These are phyloP conservation scores for Centrocercus urophasianus DNA, from an alignment of 2,113 vertebrate species.

Conservation along the genomic window DNA sequence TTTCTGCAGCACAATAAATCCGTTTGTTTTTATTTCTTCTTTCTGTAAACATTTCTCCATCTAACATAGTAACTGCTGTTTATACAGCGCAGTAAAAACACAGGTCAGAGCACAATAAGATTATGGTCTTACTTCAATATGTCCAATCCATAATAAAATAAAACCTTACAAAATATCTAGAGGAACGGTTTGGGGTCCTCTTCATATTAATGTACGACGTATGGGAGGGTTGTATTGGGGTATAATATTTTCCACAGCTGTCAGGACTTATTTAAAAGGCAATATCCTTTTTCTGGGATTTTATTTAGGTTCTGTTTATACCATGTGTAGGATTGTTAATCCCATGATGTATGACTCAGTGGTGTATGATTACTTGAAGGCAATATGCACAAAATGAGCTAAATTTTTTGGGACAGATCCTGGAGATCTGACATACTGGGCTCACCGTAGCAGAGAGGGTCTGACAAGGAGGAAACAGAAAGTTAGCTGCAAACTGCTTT, in stretches of 20 bases:
- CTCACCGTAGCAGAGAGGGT: background rate
- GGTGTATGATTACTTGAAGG: conserved; percentile 76
- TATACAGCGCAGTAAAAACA: conserved; percentile 78
- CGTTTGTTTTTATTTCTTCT: conserved; percentile 79
- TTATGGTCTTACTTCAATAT: conserved; percentile 83
- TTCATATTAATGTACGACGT: conserved; percentile 71
- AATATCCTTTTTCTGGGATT: conserved; percentile 79
- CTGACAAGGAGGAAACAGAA: background rate
- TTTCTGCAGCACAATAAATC: conserved; percentile 79
- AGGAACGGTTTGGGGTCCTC: conserved; percentile 71
- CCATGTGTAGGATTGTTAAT: conserved; percentile 77
- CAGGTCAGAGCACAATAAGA: conserved; percentile 81
- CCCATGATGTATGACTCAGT: conserved; percentile 76
- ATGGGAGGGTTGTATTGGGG: conserved; percentile 73
- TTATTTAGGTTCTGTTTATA: conserved; percentile 81
- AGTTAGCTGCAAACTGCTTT: background rate
- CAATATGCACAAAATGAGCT: conserved; percentile 64
- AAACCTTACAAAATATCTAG: conserved; percentile 73
- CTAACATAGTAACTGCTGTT: conserved; percentile 79
- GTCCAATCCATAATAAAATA: conserved; percentile 78
- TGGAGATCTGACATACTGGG: background rate
- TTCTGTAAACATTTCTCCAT: conserved; percentile 82
- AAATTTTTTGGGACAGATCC: conserved; percentile 44
- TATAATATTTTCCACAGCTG: conserved; percentile 83
- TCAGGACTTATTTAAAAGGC: conserved; percentile 84